Base-by-base conservation (phyloP, 2,113 vertebrate species). In the Dasypus novemcinctus region DNA sequence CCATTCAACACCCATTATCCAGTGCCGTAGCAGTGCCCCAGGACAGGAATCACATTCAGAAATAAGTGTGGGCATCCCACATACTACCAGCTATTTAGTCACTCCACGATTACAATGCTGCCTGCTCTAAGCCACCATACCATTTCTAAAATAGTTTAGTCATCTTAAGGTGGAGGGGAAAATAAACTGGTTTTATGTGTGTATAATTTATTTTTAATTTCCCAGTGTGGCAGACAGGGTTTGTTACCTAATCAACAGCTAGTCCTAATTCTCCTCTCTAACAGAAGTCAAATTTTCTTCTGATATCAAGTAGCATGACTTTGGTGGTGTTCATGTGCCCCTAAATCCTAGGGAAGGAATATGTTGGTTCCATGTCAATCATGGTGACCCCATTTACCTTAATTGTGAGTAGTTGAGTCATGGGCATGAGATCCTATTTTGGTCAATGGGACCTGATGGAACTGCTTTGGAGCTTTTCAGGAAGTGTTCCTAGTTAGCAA, bases 1-100 rank as follows among this genome's bases (percentile, higher is more conserved):
- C 64, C 82, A 91, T 96, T 97, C 94, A 96, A 88, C 63, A 96
- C 66, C 78, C 74, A 97, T 97, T 96, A 95, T 88, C 64, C 74
- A 17, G 46, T 89, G 82, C 43, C 95, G 96, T 92, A 92, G 78
- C 75, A 79, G 81, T 49, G 94, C 94, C 94, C 91, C 33, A 29
- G 96, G 97, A 93, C 74, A 96, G 43, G 49, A 93, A 89, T 91
- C 64, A 25, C 12, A 83, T 88, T 41, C 94, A 96, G 78, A 96
- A 94, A 96, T 95, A 94, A 97, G 91, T 79, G 69, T 78, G 59
- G 68, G 83, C 78, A 83, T 84, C 78, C 63, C 41, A 84, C 80
- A 93, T 21, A 29, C 36, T 74, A 68, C 94, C 93, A 89, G 81
- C 90, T 96, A 66, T 86, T 97, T 95, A 83, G 85, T 96, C 63